phyloP scores from a whole-genome alignment of 1,140 invertebrate genomes.

The Daktulosphaira vitifoliae region DNA sequence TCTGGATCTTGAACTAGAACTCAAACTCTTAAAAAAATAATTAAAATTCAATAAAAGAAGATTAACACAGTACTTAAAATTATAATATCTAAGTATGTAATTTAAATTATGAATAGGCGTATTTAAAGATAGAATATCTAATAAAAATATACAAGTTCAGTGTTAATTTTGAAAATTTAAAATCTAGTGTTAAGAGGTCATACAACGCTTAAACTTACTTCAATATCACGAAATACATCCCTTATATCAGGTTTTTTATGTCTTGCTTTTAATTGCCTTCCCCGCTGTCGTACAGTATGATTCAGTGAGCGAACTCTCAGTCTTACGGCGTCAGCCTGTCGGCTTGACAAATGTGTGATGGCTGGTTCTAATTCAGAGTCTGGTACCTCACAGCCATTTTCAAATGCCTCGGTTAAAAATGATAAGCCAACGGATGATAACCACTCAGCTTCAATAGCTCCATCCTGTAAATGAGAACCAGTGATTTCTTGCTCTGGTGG shows the following conservation, averaged over 20 bases:
- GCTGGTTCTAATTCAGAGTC: slow-evolving; percentile 51
- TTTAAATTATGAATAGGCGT: not conserved
- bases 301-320: slow-evolving; percentile 66
- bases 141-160: too few species aligned
- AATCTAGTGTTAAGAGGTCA: too few species aligned
- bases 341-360: slow-evolving; percentile 49
- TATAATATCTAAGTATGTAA: slow-evolving; percentile 1
- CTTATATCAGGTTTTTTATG: slow-evolving; percentile 63
- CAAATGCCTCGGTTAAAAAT: slow-evolving; percentile 50
- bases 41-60: too few species aligned
- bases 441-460: slow-evolving; percentile 53
- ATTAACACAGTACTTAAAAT: slow-evolving; percentile 36
- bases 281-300: slow-evolving; percentile 61
- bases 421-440: slow-evolving; percentile 51
- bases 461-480: slow-evolving; percentile 41
- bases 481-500: slow-evolving; percentile 29
- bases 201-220: slow-evolving; percentile 48
- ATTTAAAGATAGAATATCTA: not conserved
- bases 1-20: slow-evolving; percentile 64
- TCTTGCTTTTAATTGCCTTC: slow-evolving; percentile 52
- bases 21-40: slow-evolving; percentile 51
- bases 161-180: too few species aligned
- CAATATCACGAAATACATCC: slow-evolving; percentile 67
- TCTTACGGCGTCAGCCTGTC: slow-evolving; percentile 66
- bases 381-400: slow-evolving; percentile 51